phyloP scores from a whole-genome alignment of 2,888 invertebrate species.

The Hybos culiciformis region DNA sequence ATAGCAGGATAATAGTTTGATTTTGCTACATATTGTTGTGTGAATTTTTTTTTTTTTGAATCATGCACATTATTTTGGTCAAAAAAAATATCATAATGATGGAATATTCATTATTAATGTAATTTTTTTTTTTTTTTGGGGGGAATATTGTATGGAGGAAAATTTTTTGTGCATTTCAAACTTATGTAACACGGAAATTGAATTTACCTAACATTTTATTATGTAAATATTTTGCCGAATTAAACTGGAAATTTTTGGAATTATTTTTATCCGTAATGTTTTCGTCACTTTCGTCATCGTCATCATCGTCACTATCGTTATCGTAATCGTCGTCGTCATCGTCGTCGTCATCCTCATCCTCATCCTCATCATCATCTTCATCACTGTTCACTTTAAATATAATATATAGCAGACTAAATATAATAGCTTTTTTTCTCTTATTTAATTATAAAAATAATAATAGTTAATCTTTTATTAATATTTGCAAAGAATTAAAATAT shows the following conservation, averaged over 20 bases:
- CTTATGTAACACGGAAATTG: no score
- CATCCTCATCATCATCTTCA: constrained; percentile 35
- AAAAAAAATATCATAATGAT: no score
- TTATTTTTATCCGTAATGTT: constrained; percentile 32
- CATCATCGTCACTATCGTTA: constrained; percentile 27
- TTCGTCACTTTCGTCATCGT: constrained; percentile 35
- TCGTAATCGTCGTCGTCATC: constrained; percentile 22
- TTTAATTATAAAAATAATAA: no score
- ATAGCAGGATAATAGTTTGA: no score
- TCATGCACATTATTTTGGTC: no score
- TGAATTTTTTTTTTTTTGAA: no score
- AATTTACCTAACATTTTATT: background rate
- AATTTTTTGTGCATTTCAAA: background rate
- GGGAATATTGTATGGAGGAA: background rate
- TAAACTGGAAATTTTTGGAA: background rate
- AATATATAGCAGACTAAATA: no score
- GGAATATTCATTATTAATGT: no score
- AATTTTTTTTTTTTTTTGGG: background rate
- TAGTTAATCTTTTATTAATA: no score
- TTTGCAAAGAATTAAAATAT: constrained; percentile 38
- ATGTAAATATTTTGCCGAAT: background rate
- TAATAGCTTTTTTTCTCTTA: no score
- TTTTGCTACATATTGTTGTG: no score
- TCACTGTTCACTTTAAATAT: no score
- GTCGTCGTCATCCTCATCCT: constrained; percentile 34